Evolutionary conservation across 2,888 invertebrate species (phyloP), one percentile per base, ranked within the genome.

Genomic region (Eumerus sabulonum): DNA sequence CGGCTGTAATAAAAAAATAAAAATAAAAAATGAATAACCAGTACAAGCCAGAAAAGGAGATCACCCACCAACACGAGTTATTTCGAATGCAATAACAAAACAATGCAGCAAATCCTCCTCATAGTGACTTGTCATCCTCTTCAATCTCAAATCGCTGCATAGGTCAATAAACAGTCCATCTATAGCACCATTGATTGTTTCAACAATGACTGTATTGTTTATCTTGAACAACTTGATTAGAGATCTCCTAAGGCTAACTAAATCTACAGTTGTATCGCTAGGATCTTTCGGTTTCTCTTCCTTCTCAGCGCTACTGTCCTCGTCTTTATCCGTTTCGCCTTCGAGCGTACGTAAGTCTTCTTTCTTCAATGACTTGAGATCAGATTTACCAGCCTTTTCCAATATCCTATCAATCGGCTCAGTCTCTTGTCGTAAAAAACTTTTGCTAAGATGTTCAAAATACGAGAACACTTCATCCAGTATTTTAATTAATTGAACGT

Each of bases 321-420:
- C 93, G 86, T 97, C 97, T 89, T 97, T 97, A 84, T 97, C 97
- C 82, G 93, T 92, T 86, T 97, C 96, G 59, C 92, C 93, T 86
- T 94, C 94, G 70, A 94, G 88, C 7, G 92, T 91, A 60, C 94
- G 90, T n/a, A 93, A 90, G 81, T 93, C 93, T 88, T 95, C 94
- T 86, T 94, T 94, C 84, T 92, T 93, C 73, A 92, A 86, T 82
- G 90, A 90, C 47, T 89, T 89, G 1, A 92, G 87, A 82, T 91
- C 90, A 11, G 91, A 90, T 84, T 90, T 90, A 48, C 91, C 90
- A 16, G 91, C 88, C 77, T 91, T 87, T 40, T 90, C 91, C 72
- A 90, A 90, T 12, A 91, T 85, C 90, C 90, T 42, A 90, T 73
- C 59, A 7, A 71, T 68, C 0, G 73, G 40, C 18, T 64, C 68